phyloP scores from a whole-genome alignment of 2,797 vertebrate species.

The Myotis planiceps region DNA sequence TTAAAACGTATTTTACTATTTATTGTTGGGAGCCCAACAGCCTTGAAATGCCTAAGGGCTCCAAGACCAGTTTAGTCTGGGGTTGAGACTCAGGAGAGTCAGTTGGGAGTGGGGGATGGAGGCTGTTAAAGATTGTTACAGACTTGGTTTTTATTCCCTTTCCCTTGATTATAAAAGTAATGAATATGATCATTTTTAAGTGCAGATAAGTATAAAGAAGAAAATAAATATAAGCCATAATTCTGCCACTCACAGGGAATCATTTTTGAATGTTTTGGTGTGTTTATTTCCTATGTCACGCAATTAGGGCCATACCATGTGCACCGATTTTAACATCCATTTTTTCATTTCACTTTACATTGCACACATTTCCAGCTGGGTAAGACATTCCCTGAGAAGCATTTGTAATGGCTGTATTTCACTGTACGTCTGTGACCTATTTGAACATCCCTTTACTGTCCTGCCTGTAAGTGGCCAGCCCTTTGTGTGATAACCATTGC shows the following conservation, averaged over 20 bases:
- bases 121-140: neutral
- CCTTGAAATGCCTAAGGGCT: neutral
- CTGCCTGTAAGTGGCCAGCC: neutral
- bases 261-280: neutral
- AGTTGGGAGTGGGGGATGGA: neutral
- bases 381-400: slow-evolving; percentile 44
- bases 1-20: slow-evolving; percentile 17
- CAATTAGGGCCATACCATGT: neutral
- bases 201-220: slow-evolving; percentile 16
- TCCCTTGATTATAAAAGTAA: slow-evolving; percentile 35
- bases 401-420: slow-evolving; percentile 26
- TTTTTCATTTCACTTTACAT: slow-evolving; percentile 43
- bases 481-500: neutral
- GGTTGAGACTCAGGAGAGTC: neutral
- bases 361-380: slow-evolving; percentile 36
- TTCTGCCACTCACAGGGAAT: neutral
- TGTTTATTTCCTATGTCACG: slow-evolving; percentile 29
- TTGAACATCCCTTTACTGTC: neutral
- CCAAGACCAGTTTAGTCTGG: neutral
- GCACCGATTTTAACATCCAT: neutral
- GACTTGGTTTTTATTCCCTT: neutral
- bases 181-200: neutral
- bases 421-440: neutral
- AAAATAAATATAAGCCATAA: slow-evolving; percentile 18
- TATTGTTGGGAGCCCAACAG: neutral